Conservation (phyloP, 2,888 invertebrate species). For the Campoletis raptor region DNA sequence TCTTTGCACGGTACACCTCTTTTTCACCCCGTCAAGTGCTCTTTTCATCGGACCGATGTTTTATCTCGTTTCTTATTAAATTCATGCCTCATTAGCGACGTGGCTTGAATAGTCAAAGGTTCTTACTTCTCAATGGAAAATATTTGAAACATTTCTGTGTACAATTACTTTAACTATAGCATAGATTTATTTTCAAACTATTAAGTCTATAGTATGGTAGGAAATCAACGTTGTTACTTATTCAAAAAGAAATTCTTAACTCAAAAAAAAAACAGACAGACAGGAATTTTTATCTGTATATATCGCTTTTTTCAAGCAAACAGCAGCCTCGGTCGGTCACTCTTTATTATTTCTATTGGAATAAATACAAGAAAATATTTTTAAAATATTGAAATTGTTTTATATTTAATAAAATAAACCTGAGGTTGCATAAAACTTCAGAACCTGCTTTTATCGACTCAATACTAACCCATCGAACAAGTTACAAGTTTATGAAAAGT, state of each 20-base stretch:
- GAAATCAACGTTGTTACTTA: background rate
- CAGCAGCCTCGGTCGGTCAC: too few species aligned
- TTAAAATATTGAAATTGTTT: background rate
- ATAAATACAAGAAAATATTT: too few species aligned
- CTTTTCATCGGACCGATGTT: conserved; percentile 59
- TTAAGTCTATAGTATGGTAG: background rate
- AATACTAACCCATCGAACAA: background rate
- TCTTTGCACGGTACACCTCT: conserved; percentile 19
- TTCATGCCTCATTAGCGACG: conserved; percentile 65
- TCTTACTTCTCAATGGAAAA: background rate
- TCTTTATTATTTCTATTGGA: too few species aligned
- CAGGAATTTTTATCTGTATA: too few species aligned
- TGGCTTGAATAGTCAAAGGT: conserved; percentile 40
- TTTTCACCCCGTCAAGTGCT: conserved; percentile 49
- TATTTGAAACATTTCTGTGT: conserved; percentile 10
- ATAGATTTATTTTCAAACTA: background rate
- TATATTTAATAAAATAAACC: background rate
- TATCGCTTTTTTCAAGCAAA: too few species aligned
- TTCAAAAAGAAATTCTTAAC: background rate
- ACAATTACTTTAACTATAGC: background rate
- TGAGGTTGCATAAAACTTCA: background rate
- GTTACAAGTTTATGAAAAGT: too few species aligned
- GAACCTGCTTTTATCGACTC: background rate
- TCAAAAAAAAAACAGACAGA: background rate
- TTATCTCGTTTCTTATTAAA: conserved; percentile 60